phyloP scores from a whole-genome alignment of 1,140 invertebrate species.

The Diachasma alloeum region DNA sequence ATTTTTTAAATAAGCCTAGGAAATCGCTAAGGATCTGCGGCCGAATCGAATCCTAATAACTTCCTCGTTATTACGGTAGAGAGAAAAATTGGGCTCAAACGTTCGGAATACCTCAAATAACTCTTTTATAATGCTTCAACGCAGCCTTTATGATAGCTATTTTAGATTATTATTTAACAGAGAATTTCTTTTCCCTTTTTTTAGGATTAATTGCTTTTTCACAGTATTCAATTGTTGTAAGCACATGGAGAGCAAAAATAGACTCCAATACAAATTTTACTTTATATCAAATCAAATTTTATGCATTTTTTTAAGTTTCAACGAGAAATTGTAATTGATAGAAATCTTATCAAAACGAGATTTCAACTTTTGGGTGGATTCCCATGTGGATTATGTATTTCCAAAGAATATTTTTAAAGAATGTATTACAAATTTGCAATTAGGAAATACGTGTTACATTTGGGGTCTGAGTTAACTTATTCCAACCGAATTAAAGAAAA shows the following conservation, averaged over 20 bases:
- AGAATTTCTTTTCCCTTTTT: background rate
- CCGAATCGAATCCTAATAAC: too few species aligned
- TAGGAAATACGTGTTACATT: too few species aligned
- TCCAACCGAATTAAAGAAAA: too few species aligned
- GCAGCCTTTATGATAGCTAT: background rate
- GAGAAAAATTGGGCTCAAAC: too few species aligned
- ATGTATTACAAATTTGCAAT: too few species aligned
- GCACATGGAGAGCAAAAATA: background rate
- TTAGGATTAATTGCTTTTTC: background rate
- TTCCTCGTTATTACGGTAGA: too few species aligned
- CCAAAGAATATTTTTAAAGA: too few species aligned
- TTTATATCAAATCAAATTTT: background rate
- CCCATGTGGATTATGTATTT: background rate
- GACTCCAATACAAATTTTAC: background rate
- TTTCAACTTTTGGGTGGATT: background rate
- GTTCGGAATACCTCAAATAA: too few species aligned
- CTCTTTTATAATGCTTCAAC: background rate
- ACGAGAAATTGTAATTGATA: background rate
- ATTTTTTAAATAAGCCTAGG: too few species aligned
- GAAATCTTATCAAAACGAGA: background rate
- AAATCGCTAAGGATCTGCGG: too few species aligned
- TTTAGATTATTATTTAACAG: background rate
- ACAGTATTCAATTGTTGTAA: background rate
- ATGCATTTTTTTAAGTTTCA: background rate
- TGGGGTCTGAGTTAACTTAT: too few species aligned